A percentile compares a stretch with the other conserved stretches of the same genome.
Conservation (phyloP, 2,797 vertebrate species). For the Crax fasciolata region DNA sequence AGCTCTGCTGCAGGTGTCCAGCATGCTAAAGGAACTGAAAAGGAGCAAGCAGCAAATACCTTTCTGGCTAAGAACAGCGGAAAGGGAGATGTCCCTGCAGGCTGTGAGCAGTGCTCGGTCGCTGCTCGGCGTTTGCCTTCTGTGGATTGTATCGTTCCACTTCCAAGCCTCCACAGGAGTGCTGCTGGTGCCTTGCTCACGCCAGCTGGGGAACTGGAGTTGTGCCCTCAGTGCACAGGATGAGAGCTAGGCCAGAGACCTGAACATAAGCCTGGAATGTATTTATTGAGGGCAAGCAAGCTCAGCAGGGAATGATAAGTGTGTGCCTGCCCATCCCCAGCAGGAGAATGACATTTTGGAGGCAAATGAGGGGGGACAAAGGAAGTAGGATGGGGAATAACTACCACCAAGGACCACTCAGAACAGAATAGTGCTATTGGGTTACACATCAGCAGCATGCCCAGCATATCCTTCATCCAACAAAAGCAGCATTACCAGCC, state of each 20-base stretch:
- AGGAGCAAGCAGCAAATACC: not conserved
- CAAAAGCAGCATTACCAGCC: constrained; percentile 74
- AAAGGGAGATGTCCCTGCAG: not conserved
- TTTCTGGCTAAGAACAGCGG: not conserved
- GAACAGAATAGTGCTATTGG: constrained; percentile 53
- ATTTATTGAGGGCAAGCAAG: constrained; percentile 67
- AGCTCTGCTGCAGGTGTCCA: not conserved
- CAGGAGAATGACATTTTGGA: constrained; percentile 63
- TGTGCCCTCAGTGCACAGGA: not conserved
- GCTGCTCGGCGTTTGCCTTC: not conserved
- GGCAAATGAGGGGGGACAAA: constrained; percentile 56
- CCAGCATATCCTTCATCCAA: constrained; percentile 69
- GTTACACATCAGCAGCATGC: constrained; percentile 61
- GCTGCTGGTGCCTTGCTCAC: not conserved
- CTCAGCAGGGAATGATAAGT: constrained; percentile 71
- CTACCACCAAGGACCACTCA: constrained; percentile 65
- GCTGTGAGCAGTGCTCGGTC: not conserved
- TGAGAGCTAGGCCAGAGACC: constrained; percentile 24
- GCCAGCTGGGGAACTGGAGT: not conserved
- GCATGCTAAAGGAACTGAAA: rapidly evolving
- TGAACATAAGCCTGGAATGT: constrained; percentile 55
- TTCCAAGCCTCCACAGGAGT: rapidly evolving
- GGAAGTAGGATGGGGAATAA: constrained; percentile 58
- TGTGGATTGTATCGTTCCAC: not conserved
- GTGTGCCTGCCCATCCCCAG: constrained; percentile 61